Conservation (phyloP, 2,113 vertebrate genomes). For the Oenanthe oenanthe region DNA sequence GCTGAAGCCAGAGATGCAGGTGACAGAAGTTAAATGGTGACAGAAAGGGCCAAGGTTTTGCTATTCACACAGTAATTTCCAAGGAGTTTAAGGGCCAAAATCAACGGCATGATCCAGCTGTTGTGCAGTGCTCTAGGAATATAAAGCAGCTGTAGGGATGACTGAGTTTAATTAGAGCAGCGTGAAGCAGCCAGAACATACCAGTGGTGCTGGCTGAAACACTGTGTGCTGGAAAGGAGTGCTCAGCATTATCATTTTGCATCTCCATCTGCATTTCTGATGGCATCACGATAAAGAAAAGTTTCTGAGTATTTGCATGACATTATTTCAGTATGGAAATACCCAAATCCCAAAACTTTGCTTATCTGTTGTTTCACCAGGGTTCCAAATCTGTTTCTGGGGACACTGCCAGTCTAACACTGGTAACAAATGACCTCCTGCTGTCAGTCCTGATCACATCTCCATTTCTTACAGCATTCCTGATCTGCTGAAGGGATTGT, state of each 20-base stretch:
- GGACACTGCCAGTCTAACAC: not conserved
- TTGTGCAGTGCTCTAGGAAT: constrained; percentile 6
- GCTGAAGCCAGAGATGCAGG: not conserved
- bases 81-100: constrained; percentile 5
- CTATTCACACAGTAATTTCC: not conserved
- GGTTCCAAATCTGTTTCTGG: not conserved
- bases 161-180: constrained; percentile 13
- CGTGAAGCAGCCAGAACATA: constrained; percentile 14
- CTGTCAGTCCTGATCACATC: not conserved
- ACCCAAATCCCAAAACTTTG: not conserved
- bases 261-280: not conserved
- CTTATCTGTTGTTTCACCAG: not conserved
- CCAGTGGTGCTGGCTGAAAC: constrained; percentile 1
- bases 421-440: not conserved
- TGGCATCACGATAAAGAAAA: not conserved
- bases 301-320: not conserved
- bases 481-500: not conserved
- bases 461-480: not conserved
- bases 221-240: not conserved
- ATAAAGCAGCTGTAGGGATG: constrained; percentile 27
- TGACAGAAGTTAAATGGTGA: not conserved
- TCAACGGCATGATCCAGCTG: constrained; percentile 3
- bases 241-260: not conserved
- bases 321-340: not conserved
- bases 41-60: not conserved